phyloP scores from a whole-genome alignment of 1,140 invertebrate species.

The Sycophaga agraensis region DNA sequence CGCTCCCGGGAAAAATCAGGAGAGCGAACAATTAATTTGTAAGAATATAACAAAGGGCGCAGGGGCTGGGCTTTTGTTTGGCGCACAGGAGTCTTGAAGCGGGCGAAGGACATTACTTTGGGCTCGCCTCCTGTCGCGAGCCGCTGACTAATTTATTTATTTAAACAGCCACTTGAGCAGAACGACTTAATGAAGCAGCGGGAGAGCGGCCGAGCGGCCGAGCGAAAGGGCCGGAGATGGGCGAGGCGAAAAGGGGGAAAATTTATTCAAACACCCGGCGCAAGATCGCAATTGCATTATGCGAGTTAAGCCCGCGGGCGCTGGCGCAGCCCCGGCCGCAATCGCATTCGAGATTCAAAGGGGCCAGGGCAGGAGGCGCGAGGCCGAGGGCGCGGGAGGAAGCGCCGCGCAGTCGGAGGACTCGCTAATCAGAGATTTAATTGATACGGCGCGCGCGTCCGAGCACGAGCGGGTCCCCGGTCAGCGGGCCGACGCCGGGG shows the following conservation, averaged over 20 bases:
- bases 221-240: neutral
- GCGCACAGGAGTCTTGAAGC: too few species aligned
- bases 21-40: neutral
- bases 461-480: constrained; percentile 34
- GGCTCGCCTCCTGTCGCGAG: too few species aligned
- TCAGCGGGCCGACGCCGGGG: neutral
- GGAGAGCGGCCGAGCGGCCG: neutral
- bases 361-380: neutral
- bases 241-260: constrained; percentile 16
- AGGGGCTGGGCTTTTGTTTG: too few species aligned
- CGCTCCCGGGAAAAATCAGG: too few species aligned
- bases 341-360: constrained; percentile 38
- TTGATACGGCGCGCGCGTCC: constrained; percentile 41
- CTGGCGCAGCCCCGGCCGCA: constrained; percentile 21
- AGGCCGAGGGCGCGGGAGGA: neutral
- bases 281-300: constrained; percentile 23
- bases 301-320: constrained; percentile 14
- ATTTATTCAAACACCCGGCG: constrained; percentile 22
- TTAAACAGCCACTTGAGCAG: constrained; percentile 10
- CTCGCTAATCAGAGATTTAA: constrained; percentile 53
- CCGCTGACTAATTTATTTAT: constrained; percentile 23
- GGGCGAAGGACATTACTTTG: too few species aligned
- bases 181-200: constrained; percentile 14
- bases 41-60: neutral
- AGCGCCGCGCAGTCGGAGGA: constrained; percentile 31